These are phyloP conservation scores for Acestrorhynchus altus DNA, from an alignment of 2,797 vertebrate species.

Conservation along the genomic window DNA sequence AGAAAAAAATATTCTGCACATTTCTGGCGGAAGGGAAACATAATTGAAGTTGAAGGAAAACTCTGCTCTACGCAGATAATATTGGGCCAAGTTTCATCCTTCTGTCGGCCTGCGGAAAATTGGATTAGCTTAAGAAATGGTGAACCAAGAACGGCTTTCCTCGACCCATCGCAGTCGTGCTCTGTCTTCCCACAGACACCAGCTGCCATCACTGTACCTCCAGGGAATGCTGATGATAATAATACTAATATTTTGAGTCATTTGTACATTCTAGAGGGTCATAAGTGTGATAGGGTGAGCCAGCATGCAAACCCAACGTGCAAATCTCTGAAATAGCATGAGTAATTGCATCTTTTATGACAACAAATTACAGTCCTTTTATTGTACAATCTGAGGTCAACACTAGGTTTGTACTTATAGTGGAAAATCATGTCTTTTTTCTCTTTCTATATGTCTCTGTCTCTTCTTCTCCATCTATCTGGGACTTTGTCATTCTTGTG, in stretches of 20 bases:
- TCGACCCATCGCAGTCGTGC: conserved; percentile 54
- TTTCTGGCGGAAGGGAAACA: conserved; percentile 50
- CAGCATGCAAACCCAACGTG: background rate
- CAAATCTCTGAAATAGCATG: background rate
- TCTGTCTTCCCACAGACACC: conserved; percentile 57
- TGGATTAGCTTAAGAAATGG: conserved; percentile 73
- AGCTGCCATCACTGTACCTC: conserved; percentile 51
- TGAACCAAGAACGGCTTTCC: conserved; percentile 66
- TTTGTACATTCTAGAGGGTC: conserved; percentile 28
- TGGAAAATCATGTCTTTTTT: background rate
- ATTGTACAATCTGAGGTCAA: conserved; percentile 16
- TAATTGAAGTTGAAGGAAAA: conserved; percentile 66
- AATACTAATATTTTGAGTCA: conserved; percentile 34
- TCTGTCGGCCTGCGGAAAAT: conserved; percentile 66
- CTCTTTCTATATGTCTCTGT: background rate
- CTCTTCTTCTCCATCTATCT: background rate
- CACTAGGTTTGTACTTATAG: background rate
- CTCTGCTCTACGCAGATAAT: conserved; percentile 65
- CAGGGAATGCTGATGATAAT: background rate
- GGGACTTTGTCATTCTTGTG: background rate
- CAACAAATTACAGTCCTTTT: conserved; percentile 25
- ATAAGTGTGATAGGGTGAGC: conserved; percentile 15
- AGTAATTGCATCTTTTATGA: conserved; percentile 41
- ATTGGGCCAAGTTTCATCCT: conserved; percentile 60
- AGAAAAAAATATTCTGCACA: conserved; percentile 42